phyloP scores from a whole-genome alignment of 2,797 vertebrate species.

The Mionectes olivaceus region DNA sequence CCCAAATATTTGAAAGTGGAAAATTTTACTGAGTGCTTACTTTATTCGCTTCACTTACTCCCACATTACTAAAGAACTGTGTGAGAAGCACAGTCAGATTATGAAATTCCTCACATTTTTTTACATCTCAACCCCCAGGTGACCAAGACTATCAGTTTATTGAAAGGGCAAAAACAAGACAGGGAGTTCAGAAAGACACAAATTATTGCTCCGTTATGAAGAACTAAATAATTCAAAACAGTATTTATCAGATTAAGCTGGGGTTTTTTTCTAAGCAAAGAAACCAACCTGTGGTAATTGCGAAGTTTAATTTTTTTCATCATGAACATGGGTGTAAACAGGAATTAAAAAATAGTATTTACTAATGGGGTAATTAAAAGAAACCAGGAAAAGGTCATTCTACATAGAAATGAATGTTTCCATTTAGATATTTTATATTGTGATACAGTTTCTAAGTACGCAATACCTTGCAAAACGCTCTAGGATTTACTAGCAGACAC shows the following conservation, averaged over 20 bases:
- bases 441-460: background rate
- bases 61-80: background rate
- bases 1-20: background rate
- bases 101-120: background rate
- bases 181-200: background rate
- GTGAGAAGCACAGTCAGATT: background rate
- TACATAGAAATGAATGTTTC: background rate
- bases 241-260: background rate
- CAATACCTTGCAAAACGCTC: background rate
- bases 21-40: background rate
- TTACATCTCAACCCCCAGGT: background rate
- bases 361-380: background rate
- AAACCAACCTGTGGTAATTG: background rate
- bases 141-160: background rate
- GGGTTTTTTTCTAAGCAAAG: background rate
- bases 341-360: background rate
- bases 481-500: conserved; percentile 26
- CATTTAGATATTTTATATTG: background rate
- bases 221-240: background rate
- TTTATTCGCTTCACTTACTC: background rate
- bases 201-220: background rate
- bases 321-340: background rate
- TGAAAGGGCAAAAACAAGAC: background rate
- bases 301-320: background rate
- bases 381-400: background rate